phyloP scores from a whole-genome alignment of 2,888 invertebrate species.

The Rhingia rostrata region DNA sequence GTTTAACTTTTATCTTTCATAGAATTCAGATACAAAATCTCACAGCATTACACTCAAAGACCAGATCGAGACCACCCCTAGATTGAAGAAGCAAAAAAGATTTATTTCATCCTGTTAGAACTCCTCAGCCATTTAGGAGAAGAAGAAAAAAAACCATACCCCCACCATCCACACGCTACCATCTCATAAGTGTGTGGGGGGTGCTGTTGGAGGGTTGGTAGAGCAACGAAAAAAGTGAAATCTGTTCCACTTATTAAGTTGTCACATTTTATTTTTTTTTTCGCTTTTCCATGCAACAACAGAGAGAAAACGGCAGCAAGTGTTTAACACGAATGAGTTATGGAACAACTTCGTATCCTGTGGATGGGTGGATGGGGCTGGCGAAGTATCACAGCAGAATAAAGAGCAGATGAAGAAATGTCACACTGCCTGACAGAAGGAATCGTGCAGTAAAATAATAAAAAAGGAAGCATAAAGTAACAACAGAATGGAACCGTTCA shows the following conservation, averaged over 20 bases:
- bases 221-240: constrained; percentile 61
- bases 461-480: constrained; percentile 58
- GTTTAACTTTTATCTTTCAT: constrained; percentile 68
- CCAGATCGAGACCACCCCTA: constrained; percentile 42
- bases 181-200: constrained; percentile 52
- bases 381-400: constrained; percentile 1
- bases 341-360: constrained; percentile 71
- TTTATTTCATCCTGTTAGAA: constrained; percentile 65
- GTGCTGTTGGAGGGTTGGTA: constrained; percentile 25
- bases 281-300: constrained; percentile 70
- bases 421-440: constrained; percentile 69
- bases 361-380: background rate
- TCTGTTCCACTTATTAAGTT: constrained; percentile 78
- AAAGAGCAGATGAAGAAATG: constrained; percentile 63
- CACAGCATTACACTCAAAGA: constrained; percentile 45
- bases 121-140: constrained; percentile 69
- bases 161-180: constrained; percentile 35
- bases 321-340: constrained; percentile 76
- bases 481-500: constrained; percentile 61
- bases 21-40: constrained; percentile 68
- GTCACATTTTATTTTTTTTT: constrained; percentile 75
- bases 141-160: constrained; percentile 53
- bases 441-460: constrained; percentile 62
- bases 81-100: constrained; percentile 36
- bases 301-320: constrained; percentile 73